These are phyloP conservation scores for Cyprinodon brontotheroides DNA, from an alignment of 2,113 vertebrate genomes.

Conservation along the genomic window DNA sequence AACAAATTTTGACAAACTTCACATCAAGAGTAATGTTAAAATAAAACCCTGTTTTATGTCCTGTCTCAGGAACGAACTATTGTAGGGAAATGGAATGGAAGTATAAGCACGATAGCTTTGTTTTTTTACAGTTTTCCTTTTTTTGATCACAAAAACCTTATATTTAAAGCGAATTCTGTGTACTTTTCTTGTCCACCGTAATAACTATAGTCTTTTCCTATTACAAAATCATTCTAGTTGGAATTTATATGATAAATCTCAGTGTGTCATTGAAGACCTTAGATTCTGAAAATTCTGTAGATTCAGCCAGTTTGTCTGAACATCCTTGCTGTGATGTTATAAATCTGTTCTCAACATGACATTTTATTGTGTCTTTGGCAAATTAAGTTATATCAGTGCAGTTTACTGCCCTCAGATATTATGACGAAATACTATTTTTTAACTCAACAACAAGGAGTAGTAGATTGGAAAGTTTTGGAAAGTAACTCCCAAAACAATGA, in stretches of 20 bases:
- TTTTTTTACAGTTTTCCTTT: too few species aligned
- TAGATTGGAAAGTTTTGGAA: constrained; percentile 36
- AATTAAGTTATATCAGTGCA: constrained; percentile 6
- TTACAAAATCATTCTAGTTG: neutral
- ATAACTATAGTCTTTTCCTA: neutral
- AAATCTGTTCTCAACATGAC: neutral
- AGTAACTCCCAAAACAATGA: constrained; percentile 53
- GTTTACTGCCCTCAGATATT: constrained; percentile 12
- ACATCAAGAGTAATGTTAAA: too few species aligned
- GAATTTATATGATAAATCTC: neutral
- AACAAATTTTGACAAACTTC: too few species aligned
- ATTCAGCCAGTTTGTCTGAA: neutral
- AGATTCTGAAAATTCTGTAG: neutral
- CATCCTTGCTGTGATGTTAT: neutral
- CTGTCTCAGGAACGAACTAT: too few species aligned
- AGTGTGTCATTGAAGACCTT: too few species aligned
- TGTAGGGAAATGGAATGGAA: too few species aligned
- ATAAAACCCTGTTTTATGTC: too few species aligned
- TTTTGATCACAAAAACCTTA: neutral
- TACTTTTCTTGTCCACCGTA: neutral
- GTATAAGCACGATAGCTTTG: too few species aligned
- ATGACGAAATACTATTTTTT: constrained; percentile 31
- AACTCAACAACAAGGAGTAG: constrained; percentile 26
- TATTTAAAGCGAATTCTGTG: neutral
- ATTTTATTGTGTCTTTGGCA: constrained; percentile 9